Base-by-base conservation (phyloP, 2,113 vertebrate species). In the Leptobrachium leishanense region DNA sequence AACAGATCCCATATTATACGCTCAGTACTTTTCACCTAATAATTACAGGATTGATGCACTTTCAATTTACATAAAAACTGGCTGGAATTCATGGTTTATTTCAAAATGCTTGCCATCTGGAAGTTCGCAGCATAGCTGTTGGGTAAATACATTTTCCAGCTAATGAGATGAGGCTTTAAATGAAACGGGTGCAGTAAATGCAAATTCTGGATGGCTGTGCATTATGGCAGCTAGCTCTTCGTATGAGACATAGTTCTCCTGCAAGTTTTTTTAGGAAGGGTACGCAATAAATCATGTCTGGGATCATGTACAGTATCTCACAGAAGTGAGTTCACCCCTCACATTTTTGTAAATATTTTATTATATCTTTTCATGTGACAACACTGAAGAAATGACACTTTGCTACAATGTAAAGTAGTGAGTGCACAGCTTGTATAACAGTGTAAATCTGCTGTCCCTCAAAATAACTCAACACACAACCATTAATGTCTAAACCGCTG, bases 51-150 rank as follows among this genome's bases (percentile, higher is more conserved):
- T 69, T 81, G 78, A 53, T 62, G 64, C 72, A 74, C 41, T 43
- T 80, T 55, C 59, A 53, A 81, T 79, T 67, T 73, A 74, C 66
- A 79, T 79, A 74, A 79, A 73, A 62, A 70, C 68, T 70, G 70
- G 72, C 46, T 73, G 46, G 53, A 66, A 79, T 68, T 77, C 65
- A 67, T 76, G 50, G 20, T 46, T 76, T 55, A 41, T n/a, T 66
- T 31, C 59, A 53, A 53, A 78, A 62, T 64, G 55, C 50, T 55
- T 57, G 46, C n/a, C 68, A 55, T 67, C 59, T 44, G 44, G 70
- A 50, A 39, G 69, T 70, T 69, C 66, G 68, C 66, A 68, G 62
- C 55, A 57, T 50, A 57, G 70, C 77, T 59, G 50, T 69, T 40
- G 62, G 44, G 62, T 59, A 59, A 44, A 41, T 74, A 67, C 39